phyloP scores from a whole-genome alignment of 2,888 invertebrate species.

The Campoplex capitator region DNA sequence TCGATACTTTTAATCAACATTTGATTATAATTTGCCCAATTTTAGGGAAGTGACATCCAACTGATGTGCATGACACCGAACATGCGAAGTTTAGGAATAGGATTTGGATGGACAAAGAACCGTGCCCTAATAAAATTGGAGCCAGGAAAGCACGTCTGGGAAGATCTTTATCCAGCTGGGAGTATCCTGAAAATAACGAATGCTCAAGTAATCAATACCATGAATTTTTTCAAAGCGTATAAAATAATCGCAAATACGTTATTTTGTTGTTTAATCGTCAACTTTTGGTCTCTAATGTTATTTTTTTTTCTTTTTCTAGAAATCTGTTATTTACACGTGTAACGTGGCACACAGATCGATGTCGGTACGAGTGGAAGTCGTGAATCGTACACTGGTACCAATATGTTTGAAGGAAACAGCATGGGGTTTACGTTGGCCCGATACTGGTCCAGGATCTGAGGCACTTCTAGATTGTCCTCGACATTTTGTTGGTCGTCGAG shows the following conservation, averaged over 20 bases:
- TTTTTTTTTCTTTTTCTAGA: constrained; percentile 84
- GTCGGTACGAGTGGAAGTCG: constrained; percentile 88
- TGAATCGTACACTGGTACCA: constrained; percentile 87
- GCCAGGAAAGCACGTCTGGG: constrained; percentile 92
- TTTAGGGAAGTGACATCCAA: constrained; percentile 89
- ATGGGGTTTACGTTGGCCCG: constrained; percentile 88
- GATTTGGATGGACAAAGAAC: constrained; percentile 94
- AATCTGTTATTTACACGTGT: constrained; percentile 92
- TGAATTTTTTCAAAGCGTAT: neutral
- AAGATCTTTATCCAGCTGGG: constrained; percentile 93
- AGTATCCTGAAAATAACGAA: constrained; percentile 92
- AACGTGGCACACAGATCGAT: constrained; percentile 88
- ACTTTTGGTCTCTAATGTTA: neutral
- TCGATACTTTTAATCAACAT: neutral
- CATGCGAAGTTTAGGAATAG: constrained; percentile 85
- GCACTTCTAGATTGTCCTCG: constrained; percentile 88
- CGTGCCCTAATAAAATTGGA: constrained; percentile 90
- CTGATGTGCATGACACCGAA: constrained; percentile 90
- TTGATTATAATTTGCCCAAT: constrained; percentile 38
- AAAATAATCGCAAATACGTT: neutral
- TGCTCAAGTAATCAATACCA: constrained; percentile 87
- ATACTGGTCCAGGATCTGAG: constrained; percentile 91
- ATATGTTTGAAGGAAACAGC: constrained; percentile 87
- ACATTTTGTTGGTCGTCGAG: constrained; percentile 78
- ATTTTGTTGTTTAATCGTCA: constrained; percentile 12